Base-by-base conservation (phyloP, 1,140 invertebrate genomes). In the Euwallacea fornicatus region DNA sequence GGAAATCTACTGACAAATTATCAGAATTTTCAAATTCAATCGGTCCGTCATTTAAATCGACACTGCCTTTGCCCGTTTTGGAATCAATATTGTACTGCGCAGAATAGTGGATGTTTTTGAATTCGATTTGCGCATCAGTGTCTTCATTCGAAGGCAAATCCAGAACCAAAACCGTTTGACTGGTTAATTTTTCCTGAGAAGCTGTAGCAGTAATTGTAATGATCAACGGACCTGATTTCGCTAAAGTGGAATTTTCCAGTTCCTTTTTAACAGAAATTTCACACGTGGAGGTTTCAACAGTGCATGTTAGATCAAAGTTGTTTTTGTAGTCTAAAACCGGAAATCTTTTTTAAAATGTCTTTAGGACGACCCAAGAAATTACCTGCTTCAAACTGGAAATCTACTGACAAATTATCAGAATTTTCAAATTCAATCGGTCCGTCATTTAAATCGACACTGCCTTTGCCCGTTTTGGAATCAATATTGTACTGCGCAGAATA, bases 401-500 rank as follows among this genome's bases (percentile, higher is more conserved):
- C 4, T 33, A 33, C 21, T 1, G 21, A 33, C 4, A 33, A 33
- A 33, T 33, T 33, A 33, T 33, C 21, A 4, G 21, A 1, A 4
- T 33, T 33, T 1, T 2, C 21, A 33, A 33, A 33, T 33, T 33
- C 21, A 33, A 33, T 4, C 21, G 21, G 21, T 33, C 13, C 46
- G 13, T 50, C 46, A 50, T 50, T 50, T 16, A 65, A 10, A 10
- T 65, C 46, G 7, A 50, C 46, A 50, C 9, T 50, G 13, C 7
- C 46, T 11, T 50, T 33, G 21, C 21, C 21, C 21, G 21, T 33
- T 33, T 33, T 33, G 21, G 58, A 42, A 55, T 64, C 60, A 13
- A 72, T 21, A 15, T 11, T 16, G 43, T 65, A 65, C 9, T 50
- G 15, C 15, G 62, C 62, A 16, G 13, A n/a, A 41, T 65, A 65